These are phyloP conservation scores for Eledona agricola DNA, from an alignment of 2,888 invertebrate genomes.

Conservation along the genomic window DNA sequence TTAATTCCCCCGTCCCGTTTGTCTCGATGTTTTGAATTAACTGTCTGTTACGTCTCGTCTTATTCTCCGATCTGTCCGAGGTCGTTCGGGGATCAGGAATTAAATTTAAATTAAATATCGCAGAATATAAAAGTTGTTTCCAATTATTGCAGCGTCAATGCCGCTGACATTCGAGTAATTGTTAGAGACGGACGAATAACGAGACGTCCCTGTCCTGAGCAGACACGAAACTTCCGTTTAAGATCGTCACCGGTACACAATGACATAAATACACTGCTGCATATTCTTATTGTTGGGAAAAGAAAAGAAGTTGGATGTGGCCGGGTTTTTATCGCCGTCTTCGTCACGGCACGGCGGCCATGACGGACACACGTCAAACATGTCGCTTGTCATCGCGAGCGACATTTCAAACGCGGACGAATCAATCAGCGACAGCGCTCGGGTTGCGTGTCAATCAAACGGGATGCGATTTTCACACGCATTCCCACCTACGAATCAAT, in stretches of 20 bases:
- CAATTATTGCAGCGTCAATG: slow-evolving; percentile 61
- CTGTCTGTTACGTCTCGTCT: slow-evolving; percentile 25
- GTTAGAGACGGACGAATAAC: slow-evolving; percentile 45
- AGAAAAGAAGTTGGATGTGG: no score
- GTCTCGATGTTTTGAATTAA: slow-evolving; percentile 26
- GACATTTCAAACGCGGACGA: no score
- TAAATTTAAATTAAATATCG: slow-evolving; percentile 59
- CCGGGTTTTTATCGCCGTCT: no score
- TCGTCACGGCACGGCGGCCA: no score
- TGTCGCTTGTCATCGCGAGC: no score
- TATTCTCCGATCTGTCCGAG: slow-evolving; percentile 21
- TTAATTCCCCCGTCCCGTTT: slow-evolving; percentile 7
- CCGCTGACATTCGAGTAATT: slow-evolving; percentile 58
- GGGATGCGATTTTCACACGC: no score
- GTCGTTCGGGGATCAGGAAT: slow-evolving; percentile 50
- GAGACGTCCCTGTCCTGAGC: slow-evolving; percentile 31
- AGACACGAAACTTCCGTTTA: slow-evolving; percentile 28
- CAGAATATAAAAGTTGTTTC: slow-evolving; percentile 55
- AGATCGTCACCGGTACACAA: slow-evolving; percentile 17
- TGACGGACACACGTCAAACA: no score
- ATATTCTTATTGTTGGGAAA: no score
- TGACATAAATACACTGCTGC: no score
- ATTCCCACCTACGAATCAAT: no score
- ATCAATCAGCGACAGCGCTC: no score
- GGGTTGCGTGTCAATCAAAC: no score